phyloP scores from a whole-genome alignment of 2,113 vertebrate species.

The Leucopsar rothschildi region DNA sequence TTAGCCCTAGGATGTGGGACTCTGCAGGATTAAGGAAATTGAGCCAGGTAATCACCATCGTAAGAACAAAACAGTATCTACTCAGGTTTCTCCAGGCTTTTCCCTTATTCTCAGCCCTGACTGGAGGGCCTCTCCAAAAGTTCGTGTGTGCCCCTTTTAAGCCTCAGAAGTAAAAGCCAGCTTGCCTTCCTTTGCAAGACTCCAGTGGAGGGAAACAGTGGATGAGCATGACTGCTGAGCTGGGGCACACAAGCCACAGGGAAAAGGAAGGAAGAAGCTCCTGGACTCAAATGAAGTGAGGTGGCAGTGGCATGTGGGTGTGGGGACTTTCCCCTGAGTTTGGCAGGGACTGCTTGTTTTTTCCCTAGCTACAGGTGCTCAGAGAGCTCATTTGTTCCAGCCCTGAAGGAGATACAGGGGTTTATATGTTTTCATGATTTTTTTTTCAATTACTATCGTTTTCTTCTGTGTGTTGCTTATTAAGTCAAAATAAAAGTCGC shows the following conservation, averaged over 20 bases:
- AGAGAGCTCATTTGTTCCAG: constrained; percentile 53
- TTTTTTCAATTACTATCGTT: neutral
- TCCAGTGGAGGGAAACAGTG: neutral
- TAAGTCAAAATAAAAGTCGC: neutral
- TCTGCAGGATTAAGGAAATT: neutral
- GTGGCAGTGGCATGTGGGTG: neutral
- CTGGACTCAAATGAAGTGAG: neutral
- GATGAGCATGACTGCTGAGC: neutral
- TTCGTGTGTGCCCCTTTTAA: neutral
- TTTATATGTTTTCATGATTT: neutral
- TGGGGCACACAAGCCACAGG: neutral
- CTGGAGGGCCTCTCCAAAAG: neutral
- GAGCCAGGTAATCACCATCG: neutral
- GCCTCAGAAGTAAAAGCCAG: neutral
- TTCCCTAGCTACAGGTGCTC: neutral
- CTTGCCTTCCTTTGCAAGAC: neutral
- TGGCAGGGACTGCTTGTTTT: neutral
- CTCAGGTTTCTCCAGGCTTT: neutral
- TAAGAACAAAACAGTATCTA: neutral
- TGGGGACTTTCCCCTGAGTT: constrained; percentile 35
- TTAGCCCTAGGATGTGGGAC: neutral
- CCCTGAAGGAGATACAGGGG: neutral
- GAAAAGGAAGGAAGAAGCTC: constrained; percentile 1
- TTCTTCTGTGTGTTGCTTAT: neutral
- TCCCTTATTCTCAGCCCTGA: neutral